A percentile compares a stretch with the other conserved stretches of the same genome.
Conservation (phyloP, 2,888 invertebrate genomes). For the Scaptomyza cyrtandrae region DNA sequence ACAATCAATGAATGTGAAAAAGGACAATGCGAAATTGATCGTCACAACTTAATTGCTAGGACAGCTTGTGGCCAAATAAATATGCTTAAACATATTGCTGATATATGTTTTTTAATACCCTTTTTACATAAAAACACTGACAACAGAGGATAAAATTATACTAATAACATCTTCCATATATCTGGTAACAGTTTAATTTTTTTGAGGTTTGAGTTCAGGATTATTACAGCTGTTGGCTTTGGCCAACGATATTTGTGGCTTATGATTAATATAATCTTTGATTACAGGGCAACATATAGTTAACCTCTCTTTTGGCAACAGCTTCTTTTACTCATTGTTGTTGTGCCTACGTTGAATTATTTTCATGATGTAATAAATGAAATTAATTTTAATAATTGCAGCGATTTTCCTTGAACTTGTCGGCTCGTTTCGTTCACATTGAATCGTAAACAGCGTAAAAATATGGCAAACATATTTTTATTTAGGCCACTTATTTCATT, state of each 20-base stretch:
- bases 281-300: conserved; percentile 1
- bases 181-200: too few species aligned
- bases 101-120: background rate
- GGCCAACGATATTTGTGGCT: background rate
- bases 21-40: conserved; percentile 28
- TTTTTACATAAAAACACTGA: background rate
- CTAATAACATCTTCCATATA: too few species aligned
- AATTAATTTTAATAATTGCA: conserved; percentile 82
- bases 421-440: conserved; percentile 32
- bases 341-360: conserved; percentile 43
- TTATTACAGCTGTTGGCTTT: too few species aligned
- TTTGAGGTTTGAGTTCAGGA: too few species aligned
- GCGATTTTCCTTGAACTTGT: conserved; percentile 55
- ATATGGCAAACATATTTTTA: conserved; percentile 63
- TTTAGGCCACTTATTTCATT: conserved; percentile 70
- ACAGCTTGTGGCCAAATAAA: conserved; percentile 70
- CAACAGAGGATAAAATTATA: too few species aligned
- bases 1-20: conserved; percentile 29
- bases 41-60: conserved; percentile 67
- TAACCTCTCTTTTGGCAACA: too few species aligned
- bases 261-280: too few species aligned
- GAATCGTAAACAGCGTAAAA: conserved; percentile 52
- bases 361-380: conserved; percentile 82
- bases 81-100: background rate
- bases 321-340: background rate